Conservation (phyloP, 2,888 invertebrate genomes). For the Coelinius sp. region DNA sequence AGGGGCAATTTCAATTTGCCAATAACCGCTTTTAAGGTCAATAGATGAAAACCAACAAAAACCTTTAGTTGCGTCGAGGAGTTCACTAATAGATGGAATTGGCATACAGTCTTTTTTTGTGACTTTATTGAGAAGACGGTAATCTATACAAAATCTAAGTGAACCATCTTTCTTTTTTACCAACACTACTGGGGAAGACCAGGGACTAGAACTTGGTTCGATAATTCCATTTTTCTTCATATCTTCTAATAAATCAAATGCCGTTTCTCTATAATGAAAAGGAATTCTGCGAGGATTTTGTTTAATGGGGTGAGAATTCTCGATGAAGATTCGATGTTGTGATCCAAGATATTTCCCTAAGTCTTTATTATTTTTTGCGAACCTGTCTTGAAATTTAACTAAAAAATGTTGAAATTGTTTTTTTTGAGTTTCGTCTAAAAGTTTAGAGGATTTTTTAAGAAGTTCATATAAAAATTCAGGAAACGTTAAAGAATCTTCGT, state of each 20-base stretch:
- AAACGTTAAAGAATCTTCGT: no score
- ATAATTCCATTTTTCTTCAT: constrained; percentile 19
- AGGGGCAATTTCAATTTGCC: neutral
- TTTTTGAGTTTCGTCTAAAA: no score
- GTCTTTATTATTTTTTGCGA: no score
- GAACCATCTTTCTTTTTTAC: constrained; percentile 26
- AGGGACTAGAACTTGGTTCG: constrained; percentile 29
- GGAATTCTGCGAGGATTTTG: no score
- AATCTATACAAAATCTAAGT: constrained; percentile 33
- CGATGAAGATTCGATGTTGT: no score
- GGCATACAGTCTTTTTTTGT: constrained; percentile 29
- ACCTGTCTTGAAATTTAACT: no score
- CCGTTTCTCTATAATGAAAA: neutral
- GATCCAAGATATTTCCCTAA: no score
- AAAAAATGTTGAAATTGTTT: no score
- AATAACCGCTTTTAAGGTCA: neutral
- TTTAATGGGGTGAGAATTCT: no score
- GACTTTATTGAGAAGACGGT: constrained; percentile 24
- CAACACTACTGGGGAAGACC: constrained; percentile 36
- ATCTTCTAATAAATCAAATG: neutral
- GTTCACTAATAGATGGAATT: neutral
- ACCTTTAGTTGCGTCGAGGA: neutral
- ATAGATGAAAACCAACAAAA: neutral
- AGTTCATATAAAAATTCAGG: no score
- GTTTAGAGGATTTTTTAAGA: no score